phyloP scores from a whole-genome alignment of 2,113 vertebrate genomes.

The Chloebia gouldiae region DNA sequence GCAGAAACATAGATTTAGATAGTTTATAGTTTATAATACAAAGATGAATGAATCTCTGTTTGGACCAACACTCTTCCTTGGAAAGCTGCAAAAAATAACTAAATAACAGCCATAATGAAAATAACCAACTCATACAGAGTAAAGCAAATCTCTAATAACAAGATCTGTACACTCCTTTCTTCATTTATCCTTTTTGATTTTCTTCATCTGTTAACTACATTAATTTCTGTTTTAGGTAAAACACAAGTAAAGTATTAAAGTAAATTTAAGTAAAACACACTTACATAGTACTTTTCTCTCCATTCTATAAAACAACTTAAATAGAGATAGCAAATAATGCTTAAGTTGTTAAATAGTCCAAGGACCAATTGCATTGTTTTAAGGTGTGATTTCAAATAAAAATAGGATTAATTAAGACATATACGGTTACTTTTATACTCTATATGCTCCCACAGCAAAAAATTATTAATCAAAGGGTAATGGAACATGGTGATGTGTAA shows the following conservation, averaged over 20 bases:
- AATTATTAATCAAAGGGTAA: background rate
- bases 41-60: background rate
- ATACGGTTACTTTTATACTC: background rate
- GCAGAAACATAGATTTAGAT: background rate
- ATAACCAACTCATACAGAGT: background rate
- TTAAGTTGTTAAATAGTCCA: background rate
- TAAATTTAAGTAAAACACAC: background rate
- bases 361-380: background rate
- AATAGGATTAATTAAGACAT: background rate
- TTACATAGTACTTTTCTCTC: background rate
- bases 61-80: background rate
- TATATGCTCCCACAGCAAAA: background rate
- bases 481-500: background rate
- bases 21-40: background rate
- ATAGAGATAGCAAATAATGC: background rate
- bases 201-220: background rate
- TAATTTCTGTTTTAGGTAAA: background rate
- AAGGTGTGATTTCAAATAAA: background rate
- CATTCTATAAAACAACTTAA: background rate
- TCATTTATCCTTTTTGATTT: background rate
- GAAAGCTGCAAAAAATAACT: background rate
- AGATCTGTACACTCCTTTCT: background rate
- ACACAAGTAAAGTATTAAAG: background rate
- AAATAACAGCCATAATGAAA: background rate
- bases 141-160: background rate